Conservation (phyloP, 2,888 invertebrate genomes). For the Neocrepidodera transversa region DNA sequence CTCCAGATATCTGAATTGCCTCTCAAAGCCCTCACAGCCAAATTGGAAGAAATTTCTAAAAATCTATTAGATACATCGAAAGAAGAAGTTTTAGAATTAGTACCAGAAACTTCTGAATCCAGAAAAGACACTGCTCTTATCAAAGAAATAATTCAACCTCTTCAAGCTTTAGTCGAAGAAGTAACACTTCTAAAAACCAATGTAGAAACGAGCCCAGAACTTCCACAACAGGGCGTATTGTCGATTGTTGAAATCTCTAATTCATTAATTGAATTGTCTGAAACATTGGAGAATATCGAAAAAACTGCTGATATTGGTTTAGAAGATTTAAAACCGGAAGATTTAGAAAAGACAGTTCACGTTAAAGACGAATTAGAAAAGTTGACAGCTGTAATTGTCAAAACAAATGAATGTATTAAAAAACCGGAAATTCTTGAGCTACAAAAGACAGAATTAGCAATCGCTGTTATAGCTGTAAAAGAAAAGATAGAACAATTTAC, state of each 20-base stretch:
- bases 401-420: conserved; percentile 23
- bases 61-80: not conserved
- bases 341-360: not conserved
- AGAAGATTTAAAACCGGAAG: conserved; percentile 21
- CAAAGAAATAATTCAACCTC: not conserved
- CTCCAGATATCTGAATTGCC: not conserved
- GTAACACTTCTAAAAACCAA: conserved; percentile 2
- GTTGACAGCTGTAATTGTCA: conserved; percentile 36
- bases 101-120: not conserved
- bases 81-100: not conserved
- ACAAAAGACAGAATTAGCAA: conserved; percentile 35
- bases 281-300: conserved; percentile 13
- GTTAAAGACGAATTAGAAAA: conserved; percentile 42
- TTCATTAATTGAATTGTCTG: conserved; percentile 5
- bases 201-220: not conserved
- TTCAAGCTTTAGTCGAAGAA: not conserved
- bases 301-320: conserved; percentile 4
- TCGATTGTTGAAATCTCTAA: conserved; percentile 32
- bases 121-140: conserved; percentile 14
- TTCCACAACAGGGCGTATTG: conserved; percentile 32
- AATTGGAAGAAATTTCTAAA: not conserved
- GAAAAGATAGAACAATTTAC: conserved; percentile 26
- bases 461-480: conserved; percentile 27
- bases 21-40: not conserved
- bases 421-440: conserved; percentile 34